These are phyloP conservation scores for Bagarius yarrelli DNA, from an alignment of 2,113 vertebrate genomes.

Conservation along the genomic window DNA sequence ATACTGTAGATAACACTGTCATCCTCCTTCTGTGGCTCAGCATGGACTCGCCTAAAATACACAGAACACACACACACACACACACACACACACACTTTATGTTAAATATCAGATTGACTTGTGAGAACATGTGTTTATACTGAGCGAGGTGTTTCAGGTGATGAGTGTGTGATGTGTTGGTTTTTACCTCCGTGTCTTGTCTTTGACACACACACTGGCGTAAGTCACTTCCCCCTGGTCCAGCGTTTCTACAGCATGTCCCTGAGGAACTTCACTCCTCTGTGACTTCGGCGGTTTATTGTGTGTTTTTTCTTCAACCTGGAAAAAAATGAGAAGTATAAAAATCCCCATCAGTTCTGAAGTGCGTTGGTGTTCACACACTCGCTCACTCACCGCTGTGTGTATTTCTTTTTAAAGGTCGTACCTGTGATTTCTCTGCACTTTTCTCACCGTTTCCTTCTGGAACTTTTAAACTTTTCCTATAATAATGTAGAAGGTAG, in stretches of 20 bases:
- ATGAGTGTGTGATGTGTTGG: background rate
- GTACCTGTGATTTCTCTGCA: conserved; percentile 11
- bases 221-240: conserved; percentile 16
- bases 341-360: background rate
- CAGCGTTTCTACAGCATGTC: background rate
- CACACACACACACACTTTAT: background rate
- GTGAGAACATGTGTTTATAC: background rate
- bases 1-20: conserved; percentile 19
- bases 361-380: background rate
- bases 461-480: background rate
- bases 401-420: background rate
- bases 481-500: background rate
- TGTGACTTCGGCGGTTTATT: background rate
- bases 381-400: background rate
- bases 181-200: background rate
- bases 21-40: conserved; percentile 16
- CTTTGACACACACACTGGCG: conserved; percentile 7
- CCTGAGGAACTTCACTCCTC: background rate
- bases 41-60: background rate
- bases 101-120: background rate
- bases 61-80: too few species aligned
- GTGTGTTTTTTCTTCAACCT: background rate
- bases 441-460: background rate
- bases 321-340: background rate
- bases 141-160: background rate